Conservation (phyloP, 2,797 vertebrate genomes). For the Coendou prehensilis region DNA sequence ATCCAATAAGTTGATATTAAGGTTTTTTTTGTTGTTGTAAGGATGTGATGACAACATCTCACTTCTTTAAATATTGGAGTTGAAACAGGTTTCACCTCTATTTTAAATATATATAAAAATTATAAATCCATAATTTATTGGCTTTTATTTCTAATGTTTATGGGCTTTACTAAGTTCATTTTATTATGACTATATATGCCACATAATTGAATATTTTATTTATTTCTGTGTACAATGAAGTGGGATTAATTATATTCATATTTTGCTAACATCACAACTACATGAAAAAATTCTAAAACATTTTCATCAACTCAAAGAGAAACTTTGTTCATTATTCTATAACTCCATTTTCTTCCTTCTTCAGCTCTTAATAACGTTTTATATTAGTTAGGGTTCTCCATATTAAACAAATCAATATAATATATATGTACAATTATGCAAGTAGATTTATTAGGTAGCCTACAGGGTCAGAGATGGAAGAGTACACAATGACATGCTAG, state of each 20-base stretch:
- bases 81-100: neutral
- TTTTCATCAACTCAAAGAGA: neutral
- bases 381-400: neutral
- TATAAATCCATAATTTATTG: neutral
- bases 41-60: neutral
- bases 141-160: neutral
- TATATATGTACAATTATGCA: neutral
- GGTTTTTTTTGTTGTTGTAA: neutral
- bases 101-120: slow-evolving; percentile 16
- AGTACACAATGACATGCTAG: neutral
- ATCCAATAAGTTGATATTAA: neutral
- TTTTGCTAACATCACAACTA: neutral
- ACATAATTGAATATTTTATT: neutral
- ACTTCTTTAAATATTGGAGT: neutral
- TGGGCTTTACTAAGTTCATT: neutral
- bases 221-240: neutral
- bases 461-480: neutral
- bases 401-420: too few species aligned
- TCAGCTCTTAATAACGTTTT: neutral
- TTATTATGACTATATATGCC: neutral
- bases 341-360: neutral
- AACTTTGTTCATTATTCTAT: neutral
- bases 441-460: neutral
- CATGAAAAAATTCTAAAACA: neutral
- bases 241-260: neutral